phyloP scores from a whole-genome alignment of 2,888 invertebrate genomes.

The Polyploca ridens region DNA sequence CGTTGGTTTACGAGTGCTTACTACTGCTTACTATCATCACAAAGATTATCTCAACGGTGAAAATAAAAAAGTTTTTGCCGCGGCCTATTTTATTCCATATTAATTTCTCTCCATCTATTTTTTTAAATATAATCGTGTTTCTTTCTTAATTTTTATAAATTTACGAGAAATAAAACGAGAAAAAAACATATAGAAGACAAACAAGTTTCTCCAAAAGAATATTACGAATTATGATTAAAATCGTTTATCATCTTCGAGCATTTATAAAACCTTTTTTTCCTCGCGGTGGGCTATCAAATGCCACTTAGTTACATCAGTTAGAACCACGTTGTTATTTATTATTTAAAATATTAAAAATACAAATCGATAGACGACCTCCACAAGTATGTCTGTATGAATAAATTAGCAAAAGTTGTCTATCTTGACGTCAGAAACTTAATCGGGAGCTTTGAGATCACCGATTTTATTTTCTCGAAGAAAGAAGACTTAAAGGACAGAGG shows the following conservation, averaged over 20 bases:
- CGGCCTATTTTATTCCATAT: no score
- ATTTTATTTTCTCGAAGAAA: not conserved
- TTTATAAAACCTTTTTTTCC: not conserved
- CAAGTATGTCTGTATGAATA: not conserved
- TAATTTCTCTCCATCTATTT: no score
- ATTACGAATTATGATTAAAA: not conserved
- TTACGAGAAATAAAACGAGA: no score
- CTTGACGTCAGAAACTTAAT: not conserved
- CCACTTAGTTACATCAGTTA: not conserved
- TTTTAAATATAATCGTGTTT: no score
- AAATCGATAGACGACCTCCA: not conserved
- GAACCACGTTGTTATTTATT: slow-evolving; percentile 1
- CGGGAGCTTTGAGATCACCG: not conserved
- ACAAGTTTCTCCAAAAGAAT: not conserved
- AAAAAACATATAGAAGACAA: not conserved
- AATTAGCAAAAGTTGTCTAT: not conserved
- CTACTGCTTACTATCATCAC: no score
- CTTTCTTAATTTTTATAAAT: no score
- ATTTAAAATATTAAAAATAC: not conserved
- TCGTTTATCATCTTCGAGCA: not conserved
- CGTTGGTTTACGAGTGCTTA: no score
- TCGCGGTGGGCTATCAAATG: not conserved
- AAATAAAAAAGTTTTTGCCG: no score
- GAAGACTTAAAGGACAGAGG: no score
- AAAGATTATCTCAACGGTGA: no score